Percentiles rank a stretch among this genome's conserved stretches.
phyloP scores from a whole-genome alignment of 2,888 invertebrate species.

The Lepidocyrtinus sp. region DNA sequence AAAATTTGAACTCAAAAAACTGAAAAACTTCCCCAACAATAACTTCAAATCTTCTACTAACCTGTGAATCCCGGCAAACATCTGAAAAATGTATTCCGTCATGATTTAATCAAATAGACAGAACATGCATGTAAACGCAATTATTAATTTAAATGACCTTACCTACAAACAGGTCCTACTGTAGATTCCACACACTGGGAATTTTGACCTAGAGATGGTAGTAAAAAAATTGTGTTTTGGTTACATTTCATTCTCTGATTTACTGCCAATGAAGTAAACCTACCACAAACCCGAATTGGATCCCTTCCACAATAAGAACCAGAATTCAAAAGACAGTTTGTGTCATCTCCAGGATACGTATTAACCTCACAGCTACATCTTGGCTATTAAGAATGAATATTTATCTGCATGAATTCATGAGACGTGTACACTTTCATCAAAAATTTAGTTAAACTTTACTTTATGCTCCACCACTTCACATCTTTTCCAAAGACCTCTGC shows the following conservation, averaged over 20 bases:
- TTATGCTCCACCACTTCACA: slow-evolving; percentile 69
- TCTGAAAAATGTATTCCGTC: slow-evolving; percentile 23
- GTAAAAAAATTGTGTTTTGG: no score
- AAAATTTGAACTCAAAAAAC: no score
- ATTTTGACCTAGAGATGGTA: slow-evolving; percentile 59
- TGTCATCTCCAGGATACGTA: slow-evolving; percentile 69
- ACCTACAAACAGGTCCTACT: slow-evolving; percentile 64
- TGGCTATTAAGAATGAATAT: slow-evolving; percentile 34
- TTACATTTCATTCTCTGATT: no score
- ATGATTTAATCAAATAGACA: no score
- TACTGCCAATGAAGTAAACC: background rate
- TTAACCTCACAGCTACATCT: slow-evolving; percentile 68
- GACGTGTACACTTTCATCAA: background rate
- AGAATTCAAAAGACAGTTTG: slow-evolving; percentile 68
- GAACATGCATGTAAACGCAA: no score
- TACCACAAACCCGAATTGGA: slow-evolving; percentile 68
- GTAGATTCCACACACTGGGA: slow-evolving; percentile 69
- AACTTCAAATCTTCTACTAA: background rate
- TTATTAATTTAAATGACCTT: no score
- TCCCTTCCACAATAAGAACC: slow-evolving; percentile 69
- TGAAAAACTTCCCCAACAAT: background rate
- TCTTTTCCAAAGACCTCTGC: slow-evolving; percentile 68
- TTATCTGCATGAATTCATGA: background rate
- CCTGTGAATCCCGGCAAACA: slow-evolving; percentile 47
- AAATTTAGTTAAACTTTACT: background rate